Conservation (phyloP, 2,888 invertebrate genomes). For the Ceriagrion tenellum region DNA sequence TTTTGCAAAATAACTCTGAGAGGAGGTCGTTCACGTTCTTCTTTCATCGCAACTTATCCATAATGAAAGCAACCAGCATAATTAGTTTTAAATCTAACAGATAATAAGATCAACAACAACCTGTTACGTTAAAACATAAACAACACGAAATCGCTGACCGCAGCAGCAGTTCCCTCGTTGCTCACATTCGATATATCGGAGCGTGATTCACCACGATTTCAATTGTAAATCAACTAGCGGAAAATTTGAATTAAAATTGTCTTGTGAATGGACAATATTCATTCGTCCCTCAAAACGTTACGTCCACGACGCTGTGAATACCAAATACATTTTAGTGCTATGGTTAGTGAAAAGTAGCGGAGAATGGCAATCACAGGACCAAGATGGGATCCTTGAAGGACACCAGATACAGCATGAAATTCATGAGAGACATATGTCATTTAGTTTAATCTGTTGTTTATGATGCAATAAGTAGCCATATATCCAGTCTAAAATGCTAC, state of each 20-base stretch:
- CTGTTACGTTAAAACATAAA: constrained; percentile 7
- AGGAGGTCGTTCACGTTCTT: constrained; percentile 75
- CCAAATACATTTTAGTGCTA: too few relatives aligned
- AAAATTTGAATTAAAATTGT: too few relatives aligned
- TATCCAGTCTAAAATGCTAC: neutral
- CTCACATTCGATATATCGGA: too few relatives aligned
- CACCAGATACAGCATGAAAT: neutral
- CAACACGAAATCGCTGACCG: constrained; percentile 15
- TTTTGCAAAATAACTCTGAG: constrained; percentile 77
- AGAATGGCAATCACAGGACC: too few relatives aligned
- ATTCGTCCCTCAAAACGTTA: too few relatives aligned
- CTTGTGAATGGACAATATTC: too few relatives aligned
- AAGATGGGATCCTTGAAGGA: neutral
- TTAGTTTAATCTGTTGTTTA: neutral
- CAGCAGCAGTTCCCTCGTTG: neutral
- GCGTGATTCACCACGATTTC: too few relatives aligned
- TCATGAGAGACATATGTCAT: neutral
- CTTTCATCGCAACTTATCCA: constrained; percentile 74
- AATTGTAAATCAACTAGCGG: too few relatives aligned
- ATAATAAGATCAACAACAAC: neutral
- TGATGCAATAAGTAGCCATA: neutral
- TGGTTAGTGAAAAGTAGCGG: too few relatives aligned
- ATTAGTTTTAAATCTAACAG: constrained; percentile 23
- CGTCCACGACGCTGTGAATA: too few relatives aligned
- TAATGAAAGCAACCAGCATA: constrained; percentile 10